Conservation (phyloP, 2,113 vertebrate genomes). For the Xyliphius kryptos region DNA sequence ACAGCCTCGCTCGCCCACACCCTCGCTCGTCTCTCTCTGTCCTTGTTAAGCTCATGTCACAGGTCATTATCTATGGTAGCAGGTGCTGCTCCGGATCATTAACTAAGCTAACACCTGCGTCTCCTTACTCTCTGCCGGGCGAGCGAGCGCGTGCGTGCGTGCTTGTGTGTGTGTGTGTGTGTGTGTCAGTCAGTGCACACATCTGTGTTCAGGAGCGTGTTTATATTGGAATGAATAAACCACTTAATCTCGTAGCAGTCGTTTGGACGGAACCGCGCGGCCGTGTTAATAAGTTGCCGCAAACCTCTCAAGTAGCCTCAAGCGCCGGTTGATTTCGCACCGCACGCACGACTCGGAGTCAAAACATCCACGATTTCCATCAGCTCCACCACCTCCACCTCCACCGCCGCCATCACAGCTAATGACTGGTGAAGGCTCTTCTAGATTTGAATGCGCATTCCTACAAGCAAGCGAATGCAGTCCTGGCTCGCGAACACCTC, state of each 20-base stretch:
- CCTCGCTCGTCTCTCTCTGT: constrained; percentile 41
- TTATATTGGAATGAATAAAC: constrained; percentile 39
- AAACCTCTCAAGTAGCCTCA: constrained; percentile 33
- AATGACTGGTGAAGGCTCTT: too few relatives aligned
- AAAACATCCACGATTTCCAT: constrained; percentile 9
- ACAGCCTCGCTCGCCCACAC: constrained; percentile 7
- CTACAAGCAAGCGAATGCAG: too few relatives aligned
- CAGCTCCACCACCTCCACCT: not conserved
- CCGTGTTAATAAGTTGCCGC: constrained; percentile 32
- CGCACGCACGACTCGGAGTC: not conserved
- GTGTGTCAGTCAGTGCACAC: constrained; percentile 40
- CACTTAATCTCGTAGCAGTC: constrained; percentile 33
- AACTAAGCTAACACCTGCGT: constrained; percentile 67
- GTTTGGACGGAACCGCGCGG: constrained; percentile 14
- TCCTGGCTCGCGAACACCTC: not conserved
- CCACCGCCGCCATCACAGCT: too few relatives aligned
- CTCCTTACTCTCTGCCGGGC: constrained; percentile 55
- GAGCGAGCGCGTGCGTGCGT: constrained; percentile 23
- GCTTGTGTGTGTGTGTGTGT: constrained; percentile 29
- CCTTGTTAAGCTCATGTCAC: constrained; percentile 66
- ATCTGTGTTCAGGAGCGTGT: constrained; percentile 32
- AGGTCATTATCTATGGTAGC: constrained; percentile 68
- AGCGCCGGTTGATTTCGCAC: constrained; percentile 2
- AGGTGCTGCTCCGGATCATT: constrained; percentile 66
- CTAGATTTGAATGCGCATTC: too few relatives aligned